phyloP scores from a whole-genome alignment of 2,797 vertebrate species.

The Pelochelys cantorii region DNA sequence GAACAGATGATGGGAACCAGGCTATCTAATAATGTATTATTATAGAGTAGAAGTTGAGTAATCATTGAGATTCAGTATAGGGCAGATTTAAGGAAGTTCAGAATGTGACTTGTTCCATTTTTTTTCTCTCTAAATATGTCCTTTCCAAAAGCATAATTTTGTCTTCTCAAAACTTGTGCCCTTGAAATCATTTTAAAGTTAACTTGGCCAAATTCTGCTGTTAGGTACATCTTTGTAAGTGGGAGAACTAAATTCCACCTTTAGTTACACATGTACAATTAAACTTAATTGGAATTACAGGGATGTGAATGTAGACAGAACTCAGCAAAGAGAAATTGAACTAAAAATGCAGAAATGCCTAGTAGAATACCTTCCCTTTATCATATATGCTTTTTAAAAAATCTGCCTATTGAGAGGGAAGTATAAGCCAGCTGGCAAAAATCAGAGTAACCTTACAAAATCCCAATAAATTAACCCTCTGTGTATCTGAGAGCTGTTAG shows the following conservation, averaged over 20 bases:
- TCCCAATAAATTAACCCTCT: neutral
- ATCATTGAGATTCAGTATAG: neutral
- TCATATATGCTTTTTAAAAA: constrained; percentile 9
- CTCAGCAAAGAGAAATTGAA: neutral
- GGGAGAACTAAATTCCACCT: no score
- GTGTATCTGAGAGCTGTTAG: neutral
- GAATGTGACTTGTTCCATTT: neutral
- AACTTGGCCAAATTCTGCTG: neutral
- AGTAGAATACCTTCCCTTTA: neutral
- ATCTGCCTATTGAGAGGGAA: constrained; percentile 14
- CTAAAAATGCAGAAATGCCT: neutral
- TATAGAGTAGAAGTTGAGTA: neutral
- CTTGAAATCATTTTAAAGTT: neutral
- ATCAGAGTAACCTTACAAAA: neutral
- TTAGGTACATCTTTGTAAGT: neutral
- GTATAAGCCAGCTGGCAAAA: neutral
- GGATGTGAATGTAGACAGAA: neutral
- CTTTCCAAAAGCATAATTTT: neutral
- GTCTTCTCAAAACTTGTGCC: neutral
- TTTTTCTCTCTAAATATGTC: neutral
- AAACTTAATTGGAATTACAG: neutral
- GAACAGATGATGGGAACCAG: neutral
- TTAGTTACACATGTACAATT: rapidly evolving
- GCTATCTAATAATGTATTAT: neutral
- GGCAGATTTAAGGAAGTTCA: neutral